phyloP scores from a whole-genome alignment of 2,113 vertebrate species.

The Nanorana parkeri region DNA sequence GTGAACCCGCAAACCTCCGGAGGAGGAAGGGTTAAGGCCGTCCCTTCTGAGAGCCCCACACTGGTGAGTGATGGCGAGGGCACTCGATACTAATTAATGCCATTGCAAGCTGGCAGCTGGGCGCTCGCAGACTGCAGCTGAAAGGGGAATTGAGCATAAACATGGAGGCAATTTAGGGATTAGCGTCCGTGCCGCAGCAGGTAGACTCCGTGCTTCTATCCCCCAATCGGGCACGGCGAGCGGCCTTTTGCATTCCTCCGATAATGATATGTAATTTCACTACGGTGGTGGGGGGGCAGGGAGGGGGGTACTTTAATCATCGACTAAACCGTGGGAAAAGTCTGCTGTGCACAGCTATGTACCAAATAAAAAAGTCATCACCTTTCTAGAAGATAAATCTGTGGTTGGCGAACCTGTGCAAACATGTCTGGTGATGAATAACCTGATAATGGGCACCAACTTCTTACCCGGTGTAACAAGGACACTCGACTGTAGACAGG shows the following conservation, averaged over 20 bases:
- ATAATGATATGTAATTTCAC: slow-evolving; percentile 55
- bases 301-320: slow-evolving; percentile 20
- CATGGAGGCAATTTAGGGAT: slow-evolving; percentile 49
- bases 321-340: slow-evolving; percentile 49
- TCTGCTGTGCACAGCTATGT: slow-evolving; percentile 21
- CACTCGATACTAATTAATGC: slow-evolving; percentile 18
- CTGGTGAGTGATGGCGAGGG: neutral
- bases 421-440: slow-evolving; percentile 29
- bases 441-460: slow-evolving; percentile 1
- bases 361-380: slow-evolving; percentile 5
- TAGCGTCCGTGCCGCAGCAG: slow-evolving; percentile 29
- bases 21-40: too few species aligned
- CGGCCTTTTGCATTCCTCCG: slow-evolving; percentile 46
- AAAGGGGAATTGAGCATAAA: slow-evolving; percentile 38
- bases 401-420: slow-evolving; percentile 26
- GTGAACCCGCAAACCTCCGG: too few species aligned
- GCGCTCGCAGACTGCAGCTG: slow-evolving; percentile 18
- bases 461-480: too few species aligned
- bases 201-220: slow-evolving; percentile 45
- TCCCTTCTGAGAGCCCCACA: neutral
- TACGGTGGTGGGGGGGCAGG: neutral
- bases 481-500: too few species aligned
- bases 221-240: slow-evolving; percentile 37
- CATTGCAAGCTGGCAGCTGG: slow-evolving; percentile 46
- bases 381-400: slow-evolving; percentile 14